Percentiles rank a stretch among this genome's conserved stretches.
Conservation (phyloP, 92 coral and sea anemone species). For the Porites divaricata region DNA sequence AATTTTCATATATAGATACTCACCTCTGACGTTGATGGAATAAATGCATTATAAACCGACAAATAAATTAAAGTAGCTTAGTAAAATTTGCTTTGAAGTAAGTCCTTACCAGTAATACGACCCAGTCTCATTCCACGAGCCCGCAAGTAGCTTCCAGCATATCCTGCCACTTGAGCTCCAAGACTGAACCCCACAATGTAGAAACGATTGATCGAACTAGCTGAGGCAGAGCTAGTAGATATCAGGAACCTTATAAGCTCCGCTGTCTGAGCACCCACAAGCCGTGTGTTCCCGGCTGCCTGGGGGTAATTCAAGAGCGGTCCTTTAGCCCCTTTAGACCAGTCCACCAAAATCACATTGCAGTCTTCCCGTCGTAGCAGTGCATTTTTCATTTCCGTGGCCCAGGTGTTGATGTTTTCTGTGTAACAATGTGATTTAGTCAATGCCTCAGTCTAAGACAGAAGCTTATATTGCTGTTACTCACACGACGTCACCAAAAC, state of each 20-base stretch:
- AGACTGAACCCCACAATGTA: constrained; percentile 77
- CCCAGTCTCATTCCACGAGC: constrained; percentile 32
- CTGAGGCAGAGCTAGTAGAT: constrained; percentile 31
- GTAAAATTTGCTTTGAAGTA: no score
- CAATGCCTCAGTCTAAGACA: no score
- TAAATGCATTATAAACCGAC: no score
- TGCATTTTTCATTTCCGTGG: constrained; percentile 58
- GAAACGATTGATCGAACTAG: constrained; percentile 28
- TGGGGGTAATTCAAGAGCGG: constrained; percentile 42
- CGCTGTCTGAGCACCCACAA: constrained; percentile 80
- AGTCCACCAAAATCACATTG: constrained; percentile 75
- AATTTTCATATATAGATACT: no score
- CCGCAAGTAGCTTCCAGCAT: constrained; percentile 60
- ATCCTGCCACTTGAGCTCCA: constrained; percentile 76
- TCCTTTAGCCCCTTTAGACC: constrained; percentile 72
- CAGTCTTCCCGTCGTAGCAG: constrained; percentile 39
- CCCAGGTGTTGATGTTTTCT: constrained; percentile 37
- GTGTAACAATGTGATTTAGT: no score
- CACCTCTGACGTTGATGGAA: no score
- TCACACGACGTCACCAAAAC: no score
- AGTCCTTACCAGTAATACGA: constrained; percentile 68
- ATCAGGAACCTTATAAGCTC: constrained; percentile 64
- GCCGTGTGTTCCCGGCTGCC: constrained; percentile 76
- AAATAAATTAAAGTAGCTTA: no score
- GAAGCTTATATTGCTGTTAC: no score